Conservation (phyloP, 2,888 invertebrate genomes). For the Polia nebulosa region DNA sequence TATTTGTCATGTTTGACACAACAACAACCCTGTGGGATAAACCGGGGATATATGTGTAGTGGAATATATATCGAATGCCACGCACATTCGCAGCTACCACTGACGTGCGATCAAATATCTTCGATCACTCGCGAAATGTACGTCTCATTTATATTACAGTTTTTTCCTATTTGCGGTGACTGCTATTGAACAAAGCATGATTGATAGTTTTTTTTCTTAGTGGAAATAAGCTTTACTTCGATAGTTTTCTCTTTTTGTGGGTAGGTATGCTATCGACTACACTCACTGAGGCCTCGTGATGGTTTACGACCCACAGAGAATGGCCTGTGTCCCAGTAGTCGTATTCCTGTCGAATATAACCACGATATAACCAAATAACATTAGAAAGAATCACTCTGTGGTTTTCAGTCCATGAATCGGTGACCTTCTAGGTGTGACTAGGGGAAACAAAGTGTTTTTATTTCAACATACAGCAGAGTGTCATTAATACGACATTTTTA, state of each 20-base stretch:
- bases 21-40: slow-evolving; percentile 13
- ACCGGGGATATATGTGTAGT: slow-evolving; percentile 22
- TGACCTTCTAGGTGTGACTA: not conserved
- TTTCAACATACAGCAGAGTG: no score
- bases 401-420: not conserved
- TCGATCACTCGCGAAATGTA: slow-evolving; percentile 28
- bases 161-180: slow-evolving; percentile 21
- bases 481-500: no score
- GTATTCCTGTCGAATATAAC: not conserved
- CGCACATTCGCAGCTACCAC: slow-evolving; percentile 27
- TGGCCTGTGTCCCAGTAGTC: not conserved
- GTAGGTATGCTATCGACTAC: not conserved
- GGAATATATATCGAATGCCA: slow-evolving; percentile 44
- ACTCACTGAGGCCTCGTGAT: not conserved
- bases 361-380: not conserved
- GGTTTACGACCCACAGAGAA: not conserved
- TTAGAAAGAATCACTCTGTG: no score
- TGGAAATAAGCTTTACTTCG: slow-evolving; percentile 5
- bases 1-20: slow-evolving; percentile 27
- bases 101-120: slow-evolving; percentile 40
- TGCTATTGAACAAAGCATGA: slow-evolving; percentile 45
- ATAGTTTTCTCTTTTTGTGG: slow-evolving; percentile 9
- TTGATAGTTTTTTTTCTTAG: slow-evolving; percentile 30
- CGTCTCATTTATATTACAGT: slow-evolving; percentile 47
- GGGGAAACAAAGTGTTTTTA: not conserved